A percentile compares a stretch with the other conserved stretches of the same genome.
These are phyloP conservation scores for Hystrix cristata DNA, from an alignment of 2,113 vertebrate genomes.

Conservation along the genomic window DNA sequence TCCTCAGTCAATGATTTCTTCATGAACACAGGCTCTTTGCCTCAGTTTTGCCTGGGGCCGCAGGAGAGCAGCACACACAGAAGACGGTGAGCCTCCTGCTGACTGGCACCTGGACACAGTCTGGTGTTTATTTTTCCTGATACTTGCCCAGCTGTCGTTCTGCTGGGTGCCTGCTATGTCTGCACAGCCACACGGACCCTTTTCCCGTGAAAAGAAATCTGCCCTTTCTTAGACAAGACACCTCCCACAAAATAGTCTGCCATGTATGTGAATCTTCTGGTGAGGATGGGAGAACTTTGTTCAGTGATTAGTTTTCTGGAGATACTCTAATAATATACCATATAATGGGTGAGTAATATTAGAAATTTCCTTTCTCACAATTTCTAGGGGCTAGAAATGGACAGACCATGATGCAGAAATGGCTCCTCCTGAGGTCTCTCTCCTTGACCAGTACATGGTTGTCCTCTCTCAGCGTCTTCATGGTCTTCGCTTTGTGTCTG, in stretches of 20 bases:
- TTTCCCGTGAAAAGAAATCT: not conserved
- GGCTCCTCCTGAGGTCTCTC: too few species aligned
- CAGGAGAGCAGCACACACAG: not conserved
- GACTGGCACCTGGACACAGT: too few species aligned
- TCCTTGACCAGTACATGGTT: too few species aligned
- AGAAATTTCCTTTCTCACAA: not conserved
- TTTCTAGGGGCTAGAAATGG: too few species aligned
- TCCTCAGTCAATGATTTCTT: too few species aligned
- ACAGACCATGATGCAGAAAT: too few species aligned
- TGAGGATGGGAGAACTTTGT: not conserved
- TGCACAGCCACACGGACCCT: too few species aligned
- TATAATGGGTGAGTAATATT: not conserved
- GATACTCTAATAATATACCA: not conserved
- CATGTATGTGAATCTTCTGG: not conserved
- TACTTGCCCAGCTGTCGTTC: not conserved
- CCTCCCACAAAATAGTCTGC: not conserved
- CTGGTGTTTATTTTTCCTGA: fast-evolving
- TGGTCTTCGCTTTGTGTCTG: not conserved
- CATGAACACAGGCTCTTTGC: not conserved
- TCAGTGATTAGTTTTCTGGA: not conserved
- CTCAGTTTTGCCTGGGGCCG: not conserved
- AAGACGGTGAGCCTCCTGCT: not conserved
- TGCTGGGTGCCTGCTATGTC: not conserved
- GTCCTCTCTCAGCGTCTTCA: too few species aligned
- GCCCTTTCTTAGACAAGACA: fast-evolving